Base-by-base conservation (phyloP, 1,140 invertebrate genomes). In the Aphelenchoides avenae region DNA sequence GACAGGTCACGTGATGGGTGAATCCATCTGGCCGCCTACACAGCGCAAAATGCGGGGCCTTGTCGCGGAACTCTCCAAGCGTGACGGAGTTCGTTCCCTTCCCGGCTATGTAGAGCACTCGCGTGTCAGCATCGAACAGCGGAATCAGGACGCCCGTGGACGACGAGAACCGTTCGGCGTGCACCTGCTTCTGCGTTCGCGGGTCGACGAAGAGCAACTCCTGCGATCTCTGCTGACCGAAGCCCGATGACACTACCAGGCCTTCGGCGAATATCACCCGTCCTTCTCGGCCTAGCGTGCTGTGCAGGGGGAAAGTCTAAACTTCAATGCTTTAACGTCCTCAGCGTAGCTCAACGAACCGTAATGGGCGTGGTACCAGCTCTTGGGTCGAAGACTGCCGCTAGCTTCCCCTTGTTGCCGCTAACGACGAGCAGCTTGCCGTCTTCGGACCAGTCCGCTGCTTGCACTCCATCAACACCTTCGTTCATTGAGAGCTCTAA, bases 71-170 rank as follows among this genome's bases (percentile, higher is more conserved):
- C 11, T 36, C n/a, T 36, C 11, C n/a, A 36, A 36, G n/a, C n/a
- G n/a, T n/a, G n/a, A n/a, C n/a, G n/a, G 7, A 22, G 4, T 41
- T 22, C 39, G 26, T 46, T 87, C 83, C 92, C 83, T 96, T 96
- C 56, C 92, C 93, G 78, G 91, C 93, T 2, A 97, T 81, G 79
- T 87, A 97, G 60, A 98, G 85, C 76, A 93, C 86, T 73, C 86
- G 87, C 4, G 89, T 91, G 77, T 95, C 90, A 65, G 86, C 82
- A 77, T 95, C 91, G 79, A 87, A 94, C 77, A 86, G 92, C 0
- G 90, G 90, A 77, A 91, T 88, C 2, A 93, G 83, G 52, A 93
- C 85, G 9, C 90, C 77, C 39, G 75, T 78, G 2, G 70, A 72
- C 3, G 65, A 52, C 46, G 76, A 75, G 42, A 74, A 52, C 36